A percentile compares a stretch with the other conserved stretches of the same genome.
Conservation (phyloP, 2,797 vertebrate genomes). For the Etheostoma perlongum region DNA sequence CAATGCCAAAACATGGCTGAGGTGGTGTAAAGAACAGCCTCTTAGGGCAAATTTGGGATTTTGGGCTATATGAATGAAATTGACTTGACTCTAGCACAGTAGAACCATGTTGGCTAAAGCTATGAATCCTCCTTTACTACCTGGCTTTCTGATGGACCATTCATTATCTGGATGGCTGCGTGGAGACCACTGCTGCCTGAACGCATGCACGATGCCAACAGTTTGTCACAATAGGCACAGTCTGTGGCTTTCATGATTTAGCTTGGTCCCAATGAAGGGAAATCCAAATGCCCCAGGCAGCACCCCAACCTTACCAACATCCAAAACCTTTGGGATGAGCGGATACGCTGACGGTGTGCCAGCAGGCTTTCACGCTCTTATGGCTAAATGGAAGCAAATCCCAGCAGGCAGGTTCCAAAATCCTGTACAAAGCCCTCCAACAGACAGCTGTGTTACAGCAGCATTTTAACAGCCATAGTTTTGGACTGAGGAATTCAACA, state of each 20-base stretch:
- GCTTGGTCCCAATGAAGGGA: not conserved
- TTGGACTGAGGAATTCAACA: conserved; percentile 3
- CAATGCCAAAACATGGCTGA: not conserved
- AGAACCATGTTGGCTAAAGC: too few species aligned
- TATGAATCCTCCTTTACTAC: not conserved
- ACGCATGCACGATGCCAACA: not conserved
- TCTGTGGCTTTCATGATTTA: not conserved
- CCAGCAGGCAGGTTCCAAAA: conserved; percentile 16
- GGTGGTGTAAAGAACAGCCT: too few species aligned
- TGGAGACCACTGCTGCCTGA: not conserved
- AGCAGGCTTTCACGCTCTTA: not conserved
- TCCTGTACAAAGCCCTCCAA: not conserved
- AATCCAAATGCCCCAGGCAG: not conserved
- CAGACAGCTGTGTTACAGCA: not conserved
- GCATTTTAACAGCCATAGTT: not conserved
- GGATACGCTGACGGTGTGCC: conserved; percentile 25
- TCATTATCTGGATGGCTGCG: not conserved
- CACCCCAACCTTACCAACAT: not conserved
- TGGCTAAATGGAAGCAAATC: conserved; percentile 33
- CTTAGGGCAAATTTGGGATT: too few species aligned
- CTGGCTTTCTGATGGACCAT: too few species aligned
- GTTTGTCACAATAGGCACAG: too few species aligned
- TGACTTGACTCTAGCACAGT: not conserved
- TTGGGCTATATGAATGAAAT: too few species aligned
- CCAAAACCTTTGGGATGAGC: conserved; percentile 11